A percentile compares a stretch with the other conserved stretches of the same genome.
phyloP scores from a whole-genome alignment of 1,140 invertebrate genomes.

The Condylostylus longicornis region DNA sequence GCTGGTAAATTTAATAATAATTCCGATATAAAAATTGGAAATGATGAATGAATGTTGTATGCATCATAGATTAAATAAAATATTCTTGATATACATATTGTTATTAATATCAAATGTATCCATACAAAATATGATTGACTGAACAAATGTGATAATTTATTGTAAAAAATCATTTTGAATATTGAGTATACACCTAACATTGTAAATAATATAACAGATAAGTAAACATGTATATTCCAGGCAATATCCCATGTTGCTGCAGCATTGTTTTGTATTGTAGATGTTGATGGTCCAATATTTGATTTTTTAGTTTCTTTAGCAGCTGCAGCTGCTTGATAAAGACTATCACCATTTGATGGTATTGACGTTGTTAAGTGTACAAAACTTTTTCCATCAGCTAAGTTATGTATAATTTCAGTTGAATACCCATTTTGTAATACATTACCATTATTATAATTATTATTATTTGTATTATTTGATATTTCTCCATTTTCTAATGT shows the following conservation, averaged over 20 bases:
- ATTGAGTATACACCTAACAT: slow-evolving; percentile 66
- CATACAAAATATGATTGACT: slow-evolving; percentile 71
- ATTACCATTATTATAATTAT: too few relatives aligned
- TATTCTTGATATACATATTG: slow-evolving; percentile 63
- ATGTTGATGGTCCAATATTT: slow-evolving; percentile 30
- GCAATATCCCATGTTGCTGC: slow-evolving; percentile 57
- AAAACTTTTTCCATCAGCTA: too few relatives aligned
- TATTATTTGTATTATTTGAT: too few relatives aligned
- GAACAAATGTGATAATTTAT: slow-evolving; percentile 62
- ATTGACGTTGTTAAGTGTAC: slow-evolving; percentile 3
- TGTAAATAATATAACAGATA: slow-evolving; percentile 65
- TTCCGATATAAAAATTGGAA: slow-evolving; percentile 62
- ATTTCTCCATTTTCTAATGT: too few relatives aligned
- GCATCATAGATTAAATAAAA: slow-evolving; percentile 80
- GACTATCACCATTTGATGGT: slow-evolving; percentile 4
- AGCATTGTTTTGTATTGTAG: slow-evolving; percentile 15
- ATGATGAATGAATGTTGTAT: slow-evolving; percentile 64
- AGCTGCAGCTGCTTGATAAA: slow-evolving; percentile 20
- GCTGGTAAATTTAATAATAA: slow-evolving; percentile 69
- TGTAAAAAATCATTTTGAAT: slow-evolving; percentile 64
- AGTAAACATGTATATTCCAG: slow-evolving; percentile 79
- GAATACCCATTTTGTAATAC: too few relatives aligned
- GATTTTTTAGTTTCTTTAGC: slow-evolving; percentile 11
- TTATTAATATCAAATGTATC: slow-evolving; percentile 61
- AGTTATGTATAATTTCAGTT: too few relatives aligned